Conservation (phyloP, 2,113 vertebrate genomes). For the Abramis brama region DNA sequence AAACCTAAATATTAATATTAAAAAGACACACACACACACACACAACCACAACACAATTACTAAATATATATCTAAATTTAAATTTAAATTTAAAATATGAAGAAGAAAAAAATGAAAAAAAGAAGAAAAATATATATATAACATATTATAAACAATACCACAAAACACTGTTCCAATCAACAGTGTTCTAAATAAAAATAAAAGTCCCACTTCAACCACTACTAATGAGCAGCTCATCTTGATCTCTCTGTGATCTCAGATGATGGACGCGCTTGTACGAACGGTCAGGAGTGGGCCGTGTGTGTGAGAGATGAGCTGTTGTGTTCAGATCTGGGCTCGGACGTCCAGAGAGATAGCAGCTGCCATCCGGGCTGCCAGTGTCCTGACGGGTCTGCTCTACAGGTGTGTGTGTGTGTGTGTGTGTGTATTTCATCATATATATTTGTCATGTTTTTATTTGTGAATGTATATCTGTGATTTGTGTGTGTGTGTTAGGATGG, state of each 20-base stretch:
- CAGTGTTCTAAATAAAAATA: no score
- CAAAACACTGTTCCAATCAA: no score
- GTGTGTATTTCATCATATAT: background rate
- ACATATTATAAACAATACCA: no score
- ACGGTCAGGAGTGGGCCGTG: constrained; percentile 77
- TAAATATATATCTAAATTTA: no score
- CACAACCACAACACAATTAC: no score
- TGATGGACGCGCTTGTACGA: constrained; percentile 69
- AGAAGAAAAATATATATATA: no score
- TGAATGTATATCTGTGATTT: background rate
- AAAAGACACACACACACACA: no score
- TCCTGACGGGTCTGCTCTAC: constrained; percentile 66
- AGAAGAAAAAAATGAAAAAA: no score
- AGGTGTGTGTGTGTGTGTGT: constrained; percentile 68
- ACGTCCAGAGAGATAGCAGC: constrained; percentile 55
- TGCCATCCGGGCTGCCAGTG: constrained; percentile 85
- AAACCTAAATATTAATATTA: no score
- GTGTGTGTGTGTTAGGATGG: constrained; percentile 64
- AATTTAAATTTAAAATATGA: no score
- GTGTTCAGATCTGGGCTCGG: constrained; percentile 76
- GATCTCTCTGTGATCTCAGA: constrained; percentile 51
- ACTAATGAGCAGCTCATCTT: background rate
- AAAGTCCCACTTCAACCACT: no score
- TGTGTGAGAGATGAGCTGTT: constrained; percentile 75
- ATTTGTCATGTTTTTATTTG: background rate